Base-by-base conservation (phyloP, 2,113 vertebrate genomes). In the Strix aluco region DNA sequence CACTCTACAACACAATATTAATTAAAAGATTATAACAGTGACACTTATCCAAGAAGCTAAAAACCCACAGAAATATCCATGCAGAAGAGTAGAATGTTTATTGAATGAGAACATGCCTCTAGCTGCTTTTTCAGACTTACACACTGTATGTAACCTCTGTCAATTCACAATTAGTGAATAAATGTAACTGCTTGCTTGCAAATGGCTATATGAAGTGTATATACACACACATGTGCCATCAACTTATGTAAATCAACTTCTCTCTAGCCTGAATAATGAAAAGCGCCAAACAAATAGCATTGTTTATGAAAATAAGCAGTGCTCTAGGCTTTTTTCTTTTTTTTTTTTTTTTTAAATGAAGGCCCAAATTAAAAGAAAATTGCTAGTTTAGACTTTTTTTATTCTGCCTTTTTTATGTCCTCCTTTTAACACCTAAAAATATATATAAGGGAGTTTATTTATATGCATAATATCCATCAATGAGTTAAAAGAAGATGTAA, bases 21-120 rank as follows among this genome's bases (percentile, higher is more conserved):
- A 98, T 98, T 98, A 97, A 97, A 98, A 98, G 95, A 97, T 98
- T 95, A 95, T 94, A 95, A 94, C 72, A 96, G 81, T 96, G 94
- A 97, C 96, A 97, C 74, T 95, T 92, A 88, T 94, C 96, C 95
- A 85, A 95, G 81, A 90, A 96, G 58, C 57, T 69, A 87, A 95
- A 97, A 94, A 87, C 44, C 54, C 18, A 18, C 89, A 72, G 78
- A 95, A 96, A 95, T 73, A 94, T 49, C 72, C 94, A 81, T 73
- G 91, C 13, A 85, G 51, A 52, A 85, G 36, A 92, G 84, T 51
- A 91, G 72, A 96, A 95, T 94, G 81, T 90, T 90, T 96, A 73
- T 69, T 95, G 94, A 96, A 95, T 93, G 81, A 86, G 91, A 94
- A 89, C 58, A 93, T 84, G 81, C 79, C 84, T 97, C 82, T 97